Conservation (phyloP, 2,888 invertebrate genomes). For the Ecdyonurus torrentis region DNA sequence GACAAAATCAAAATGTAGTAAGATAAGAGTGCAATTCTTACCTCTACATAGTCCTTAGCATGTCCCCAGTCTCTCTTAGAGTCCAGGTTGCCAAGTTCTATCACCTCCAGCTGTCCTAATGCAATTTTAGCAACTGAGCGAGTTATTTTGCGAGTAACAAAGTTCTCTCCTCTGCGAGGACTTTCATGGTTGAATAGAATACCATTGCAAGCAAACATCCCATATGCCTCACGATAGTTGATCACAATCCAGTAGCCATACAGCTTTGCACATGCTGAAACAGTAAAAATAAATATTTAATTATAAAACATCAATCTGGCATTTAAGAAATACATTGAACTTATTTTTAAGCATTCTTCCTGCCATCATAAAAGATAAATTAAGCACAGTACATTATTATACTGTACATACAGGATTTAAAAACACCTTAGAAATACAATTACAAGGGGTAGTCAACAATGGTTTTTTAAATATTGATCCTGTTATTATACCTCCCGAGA, state of each 20-base stretch:
- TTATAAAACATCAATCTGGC: background rate
- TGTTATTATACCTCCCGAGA: too few relatives aligned
- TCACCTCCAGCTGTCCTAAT: slow-evolving; percentile 62
- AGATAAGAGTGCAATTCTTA: too few relatives aligned
- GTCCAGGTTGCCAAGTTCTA: slow-evolving; percentile 90
- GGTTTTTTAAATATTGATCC: too few relatives aligned
- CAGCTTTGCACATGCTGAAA: slow-evolving; percentile 79
- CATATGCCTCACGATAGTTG: slow-evolving; percentile 90
- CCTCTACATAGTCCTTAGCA: slow-evolving; percentile 89
- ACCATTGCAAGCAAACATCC: slow-evolving; percentile 91
- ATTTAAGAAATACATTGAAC: slow-evolving; percentile 6
- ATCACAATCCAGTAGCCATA: slow-evolving; percentile 94
- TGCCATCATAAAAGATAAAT: too few relatives aligned
- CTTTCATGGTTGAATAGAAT: slow-evolving; percentile 95
- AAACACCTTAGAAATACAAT: too few relatives aligned
- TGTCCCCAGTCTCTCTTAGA: slow-evolving; percentile 98
- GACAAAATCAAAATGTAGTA: too few relatives aligned
- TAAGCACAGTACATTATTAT: too few relatives aligned
- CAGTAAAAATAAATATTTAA: slow-evolving; percentile 4
- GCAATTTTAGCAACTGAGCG: slow-evolving; percentile 93
- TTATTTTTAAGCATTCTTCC: too few relatives aligned
- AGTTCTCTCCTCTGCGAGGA: slow-evolving; percentile 90
- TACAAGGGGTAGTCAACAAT: too few relatives aligned
- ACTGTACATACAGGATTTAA: too few relatives aligned
- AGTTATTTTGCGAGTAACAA: slow-evolving; percentile 96